Percentiles rank a stretch among this genome's conserved stretches.
Conservation (phyloP, 1,140 invertebrate species). For the Lamellibrachia luymesi region DNA sequence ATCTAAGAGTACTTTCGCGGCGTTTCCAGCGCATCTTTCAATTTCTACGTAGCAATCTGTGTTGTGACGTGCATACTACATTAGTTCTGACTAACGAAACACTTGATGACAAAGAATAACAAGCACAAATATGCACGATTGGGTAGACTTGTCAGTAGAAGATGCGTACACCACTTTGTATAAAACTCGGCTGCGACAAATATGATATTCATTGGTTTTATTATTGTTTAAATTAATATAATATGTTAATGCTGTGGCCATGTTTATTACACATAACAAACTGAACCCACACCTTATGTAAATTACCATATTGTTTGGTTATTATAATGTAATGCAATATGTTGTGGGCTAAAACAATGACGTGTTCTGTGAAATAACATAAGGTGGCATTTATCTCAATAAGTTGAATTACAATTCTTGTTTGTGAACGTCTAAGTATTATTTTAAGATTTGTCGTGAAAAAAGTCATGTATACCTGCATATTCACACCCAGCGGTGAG, state of each 20-base stretch:
- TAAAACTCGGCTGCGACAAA: neutral
- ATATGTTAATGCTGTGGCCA: neutral
- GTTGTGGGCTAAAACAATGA: neutral
- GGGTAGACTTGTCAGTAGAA: neutral
- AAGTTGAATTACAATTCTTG: neutral
- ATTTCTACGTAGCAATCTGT: neutral
- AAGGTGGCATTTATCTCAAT: neutral
- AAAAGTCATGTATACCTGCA: neutral
- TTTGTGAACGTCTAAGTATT: neutral
- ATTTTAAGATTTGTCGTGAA: neutral
- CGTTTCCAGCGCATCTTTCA: neutral
- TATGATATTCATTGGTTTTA: neutral
- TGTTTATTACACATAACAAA: neutral
- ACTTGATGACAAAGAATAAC: neutral
- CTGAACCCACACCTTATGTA: neutral
- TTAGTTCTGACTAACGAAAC: neutral
- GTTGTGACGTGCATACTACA: neutral
- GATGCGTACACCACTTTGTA: neutral
- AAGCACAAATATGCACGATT: neutral
- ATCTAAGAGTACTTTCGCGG: neutral
- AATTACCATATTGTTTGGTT: neutral
- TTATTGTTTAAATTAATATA: neutral
- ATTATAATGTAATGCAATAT: neutral
- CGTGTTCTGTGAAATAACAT: neutral
- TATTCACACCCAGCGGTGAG: neutral